phyloP scores from a whole-genome alignment of 2,797 vertebrate species.

The Fratercula arctica region DNA sequence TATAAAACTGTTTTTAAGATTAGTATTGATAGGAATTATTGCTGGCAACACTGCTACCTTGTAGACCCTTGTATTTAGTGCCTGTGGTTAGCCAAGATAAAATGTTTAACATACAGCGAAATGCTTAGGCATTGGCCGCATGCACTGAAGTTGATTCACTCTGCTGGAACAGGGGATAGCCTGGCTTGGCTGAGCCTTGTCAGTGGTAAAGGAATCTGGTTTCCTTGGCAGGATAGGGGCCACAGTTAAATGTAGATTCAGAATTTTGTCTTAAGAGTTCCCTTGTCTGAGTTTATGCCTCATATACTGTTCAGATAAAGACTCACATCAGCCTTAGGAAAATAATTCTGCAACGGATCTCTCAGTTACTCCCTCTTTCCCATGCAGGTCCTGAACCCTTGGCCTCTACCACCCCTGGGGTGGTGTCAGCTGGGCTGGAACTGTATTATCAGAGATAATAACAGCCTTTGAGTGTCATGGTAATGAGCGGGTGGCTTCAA shows the following conservation, averaged over 20 bases:
- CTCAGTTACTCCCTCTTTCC: neutral
- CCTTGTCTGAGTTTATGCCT: neutral
- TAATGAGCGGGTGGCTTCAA: neutral
- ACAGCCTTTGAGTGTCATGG: neutral
- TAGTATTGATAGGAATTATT: neutral
- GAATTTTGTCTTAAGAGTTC: neutral
- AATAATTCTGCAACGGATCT: neutral
- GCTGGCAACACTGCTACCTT: neutral
- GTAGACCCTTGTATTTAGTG: neutral
- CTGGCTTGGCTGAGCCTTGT: neutral
- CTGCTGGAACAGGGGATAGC: neutral
- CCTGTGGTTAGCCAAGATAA: neutral
- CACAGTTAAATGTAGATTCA: neutral
- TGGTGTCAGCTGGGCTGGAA: neutral
- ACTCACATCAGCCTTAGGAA: neutral
- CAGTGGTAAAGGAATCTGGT: neutral
- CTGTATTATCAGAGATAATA: neutral
- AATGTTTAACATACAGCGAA: neutral
- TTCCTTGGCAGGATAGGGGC: neutral
- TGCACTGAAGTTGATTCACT: neutral
- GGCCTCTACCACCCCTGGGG: neutral
- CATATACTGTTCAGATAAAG: neutral
- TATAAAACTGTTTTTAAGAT: neutral
- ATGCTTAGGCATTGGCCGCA: neutral
- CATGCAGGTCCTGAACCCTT: neutral